Conservation (phyloP, 2,888 invertebrate species). For the Philereme vetulata region DNA sequence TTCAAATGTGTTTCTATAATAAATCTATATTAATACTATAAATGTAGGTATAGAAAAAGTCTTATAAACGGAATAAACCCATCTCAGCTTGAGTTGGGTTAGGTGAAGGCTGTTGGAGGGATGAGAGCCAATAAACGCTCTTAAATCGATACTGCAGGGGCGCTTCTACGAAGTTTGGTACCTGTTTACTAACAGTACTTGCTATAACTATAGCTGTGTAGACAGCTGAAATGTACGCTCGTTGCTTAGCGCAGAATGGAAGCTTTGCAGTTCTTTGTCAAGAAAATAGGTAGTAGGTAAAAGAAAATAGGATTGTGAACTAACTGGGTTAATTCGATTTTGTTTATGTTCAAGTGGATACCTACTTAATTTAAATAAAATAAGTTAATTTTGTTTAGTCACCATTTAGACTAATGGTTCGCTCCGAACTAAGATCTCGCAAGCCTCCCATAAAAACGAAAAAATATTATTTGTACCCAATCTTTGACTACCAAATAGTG, state of each 20-base stretch:
- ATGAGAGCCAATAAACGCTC: constrained; percentile 51
- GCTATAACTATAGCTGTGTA: constrained; percentile 12
- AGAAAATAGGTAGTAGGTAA: not conserved
- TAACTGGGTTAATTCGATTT: no score
- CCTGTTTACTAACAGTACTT: constrained; percentile 25
- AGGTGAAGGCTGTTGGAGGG: constrained; percentile 41
- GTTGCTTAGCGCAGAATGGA: constrained; percentile 12
- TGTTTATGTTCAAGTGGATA: no score
- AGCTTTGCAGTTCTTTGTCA: not conserved
- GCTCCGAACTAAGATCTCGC: no score
- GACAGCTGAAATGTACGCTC: constrained; percentile 8
- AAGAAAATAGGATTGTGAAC: not conserved
- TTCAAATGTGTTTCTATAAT: no score
- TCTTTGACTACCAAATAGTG: no score
- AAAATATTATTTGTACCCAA: no score
- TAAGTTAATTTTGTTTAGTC: no score
- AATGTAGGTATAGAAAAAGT: no score
- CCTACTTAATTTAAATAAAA: no score
- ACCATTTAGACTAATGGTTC: no score
- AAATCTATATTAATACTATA: no score
- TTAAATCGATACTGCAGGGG: constrained; percentile 58
- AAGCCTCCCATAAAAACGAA: no score
- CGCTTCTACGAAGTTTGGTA: constrained; percentile 33
- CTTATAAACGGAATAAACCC: constrained; percentile 4
- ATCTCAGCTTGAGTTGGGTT: constrained; percentile 30